A percentile compares a stretch with the other conserved stretches of the same genome.
Conservation (phyloP, 2,113 vertebrate genomes). For the Micromys minutus region DNA sequence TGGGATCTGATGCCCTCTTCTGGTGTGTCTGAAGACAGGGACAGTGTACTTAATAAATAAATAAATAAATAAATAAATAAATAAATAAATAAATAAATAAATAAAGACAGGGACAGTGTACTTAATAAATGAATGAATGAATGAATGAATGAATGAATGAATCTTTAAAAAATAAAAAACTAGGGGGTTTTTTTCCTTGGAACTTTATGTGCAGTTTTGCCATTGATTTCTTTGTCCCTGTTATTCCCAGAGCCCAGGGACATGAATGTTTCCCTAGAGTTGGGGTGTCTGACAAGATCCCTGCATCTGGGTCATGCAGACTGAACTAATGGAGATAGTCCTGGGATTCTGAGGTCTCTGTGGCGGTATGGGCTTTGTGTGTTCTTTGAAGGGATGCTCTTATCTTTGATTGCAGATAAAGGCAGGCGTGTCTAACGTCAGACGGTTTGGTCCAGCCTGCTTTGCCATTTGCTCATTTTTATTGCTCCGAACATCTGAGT, state of each 20-base stretch:
- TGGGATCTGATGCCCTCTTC: too few relatives aligned
- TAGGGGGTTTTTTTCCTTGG: neutral
- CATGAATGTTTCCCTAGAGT: neutral
- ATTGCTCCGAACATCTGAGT: neutral
- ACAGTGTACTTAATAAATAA: too few relatives aligned
- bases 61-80: too few relatives aligned
- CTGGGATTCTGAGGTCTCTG: neutral
- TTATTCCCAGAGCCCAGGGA: neutral
- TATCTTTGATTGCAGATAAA: neutral
- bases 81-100: neutral
- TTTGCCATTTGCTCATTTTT: neutral
- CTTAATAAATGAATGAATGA: too few relatives aligned
- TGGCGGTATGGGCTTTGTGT: neutral
- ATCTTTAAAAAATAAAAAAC: too few relatives aligned
- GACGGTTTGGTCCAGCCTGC: neutral
- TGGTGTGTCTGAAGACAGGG: too few relatives aligned
- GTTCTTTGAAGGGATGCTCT: neutral
- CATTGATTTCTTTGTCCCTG: neutral
- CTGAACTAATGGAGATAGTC: neutral
- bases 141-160: too few relatives aligned
- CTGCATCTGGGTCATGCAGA: rapidly evolving
- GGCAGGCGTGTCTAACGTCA: neutral
- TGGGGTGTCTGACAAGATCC: neutral
- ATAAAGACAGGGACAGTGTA: neutral
- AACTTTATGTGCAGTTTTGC: neutral